Evolutionary conservation across 2,797 vertebrate genomes (phyloP).

Genomic region (Enteromius argenteus): DNA sequence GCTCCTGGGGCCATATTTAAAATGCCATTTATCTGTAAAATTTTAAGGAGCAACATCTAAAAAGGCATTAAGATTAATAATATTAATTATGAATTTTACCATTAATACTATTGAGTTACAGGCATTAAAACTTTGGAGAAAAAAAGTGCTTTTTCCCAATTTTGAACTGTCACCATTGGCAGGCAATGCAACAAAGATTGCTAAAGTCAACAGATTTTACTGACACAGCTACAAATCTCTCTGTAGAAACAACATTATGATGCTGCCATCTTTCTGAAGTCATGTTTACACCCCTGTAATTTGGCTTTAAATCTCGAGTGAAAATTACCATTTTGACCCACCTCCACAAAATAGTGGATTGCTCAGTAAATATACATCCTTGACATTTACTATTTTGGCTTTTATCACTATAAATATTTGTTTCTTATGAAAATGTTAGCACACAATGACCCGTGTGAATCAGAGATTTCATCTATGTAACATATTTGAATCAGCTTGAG

Average conservation of each 20-base stretch:
- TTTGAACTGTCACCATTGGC: not conserved
- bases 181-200: not conserved
- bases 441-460: not conserved
- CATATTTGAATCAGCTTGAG: not conserved
- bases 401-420: not conserved
- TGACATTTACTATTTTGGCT: not conserved
- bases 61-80: not conserved
- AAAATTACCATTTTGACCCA: not conserved
- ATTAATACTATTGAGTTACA: not conserved
- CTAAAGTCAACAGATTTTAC: not conserved
- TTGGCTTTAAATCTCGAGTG: not conserved
- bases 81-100: too few relatives aligned
- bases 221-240: not conserved
- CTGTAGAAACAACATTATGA: not conserved
- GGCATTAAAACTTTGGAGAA: not conserved
- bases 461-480: not conserved
- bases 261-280: not conserved
- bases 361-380: not conserved
- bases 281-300: not conserved
- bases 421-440: not conserved
- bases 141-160: not conserved
- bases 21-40: not conserved
- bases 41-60: not conserved
- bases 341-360: not conserved
- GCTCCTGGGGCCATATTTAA: not conserved